phyloP scores from a whole-genome alignment of 2,797 vertebrate species.

The Geotrypetes seraphini region DNA sequence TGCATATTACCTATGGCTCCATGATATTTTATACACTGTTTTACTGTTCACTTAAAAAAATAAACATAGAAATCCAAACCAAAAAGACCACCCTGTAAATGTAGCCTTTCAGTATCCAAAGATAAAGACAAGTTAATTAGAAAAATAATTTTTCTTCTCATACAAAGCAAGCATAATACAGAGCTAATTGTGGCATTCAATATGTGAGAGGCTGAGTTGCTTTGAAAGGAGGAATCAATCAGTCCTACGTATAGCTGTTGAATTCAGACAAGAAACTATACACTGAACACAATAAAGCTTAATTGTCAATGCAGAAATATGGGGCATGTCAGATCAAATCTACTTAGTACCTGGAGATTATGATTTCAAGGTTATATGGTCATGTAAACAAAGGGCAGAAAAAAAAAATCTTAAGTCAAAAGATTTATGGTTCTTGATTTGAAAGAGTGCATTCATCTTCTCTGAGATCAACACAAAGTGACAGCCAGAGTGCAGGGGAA shows the following conservation, averaged over 20 bases:
- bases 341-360: neutral
- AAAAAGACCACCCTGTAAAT: no score
- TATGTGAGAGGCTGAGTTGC: fast-evolving
- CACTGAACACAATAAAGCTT: constrained; percentile 4
- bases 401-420: constrained; percentile 2
- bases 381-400: constrained; percentile 4
- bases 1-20: no score
- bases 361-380: constrained; percentile 11
- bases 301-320: neutral
- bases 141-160: no score
- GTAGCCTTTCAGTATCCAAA: no score
- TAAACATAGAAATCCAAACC: no score
- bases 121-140: no score
- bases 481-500: neutral
- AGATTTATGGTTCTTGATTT: constrained; percentile 34
- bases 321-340: neutral
- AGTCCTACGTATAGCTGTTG: neutral
- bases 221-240: constrained; percentile 9
- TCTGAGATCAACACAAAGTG: constrained; percentile 28
- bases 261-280: constrained; percentile 6
- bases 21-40: no score
- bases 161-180: constrained; percentile 10
- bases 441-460: constrained; percentile 24
- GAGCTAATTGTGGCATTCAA: neutral
- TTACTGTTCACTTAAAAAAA: no score